These are phyloP conservation scores for Hiodon tergisus DNA, from an alignment of 2,113 vertebrate species.

Conservation along the genomic window DNA sequence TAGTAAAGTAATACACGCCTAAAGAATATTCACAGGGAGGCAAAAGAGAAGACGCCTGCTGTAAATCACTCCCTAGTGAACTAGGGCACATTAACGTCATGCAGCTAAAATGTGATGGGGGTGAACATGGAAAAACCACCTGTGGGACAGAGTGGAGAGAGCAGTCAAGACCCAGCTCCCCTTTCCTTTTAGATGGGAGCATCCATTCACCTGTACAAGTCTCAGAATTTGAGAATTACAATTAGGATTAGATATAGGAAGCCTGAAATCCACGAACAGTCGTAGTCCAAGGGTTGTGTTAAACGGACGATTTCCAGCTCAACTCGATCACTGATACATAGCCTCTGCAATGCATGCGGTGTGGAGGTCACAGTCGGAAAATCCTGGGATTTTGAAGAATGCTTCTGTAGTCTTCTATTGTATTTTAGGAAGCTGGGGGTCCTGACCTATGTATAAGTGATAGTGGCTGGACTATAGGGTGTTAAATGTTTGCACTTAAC, in stretches of 20 bases:
- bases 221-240: background rate
- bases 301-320: conserved; percentile 50
- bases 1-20: conserved; percentile 20
- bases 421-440: conserved; percentile 2
- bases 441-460: background rate
- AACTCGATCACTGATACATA: conserved; percentile 33
- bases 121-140: conserved; percentile 2
- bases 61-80: conserved; percentile 50
- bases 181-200: background rate
- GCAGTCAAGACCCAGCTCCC: background rate
- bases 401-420: background rate
- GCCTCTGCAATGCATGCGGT: background rate
- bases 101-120: conserved; percentile 2
- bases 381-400: background rate
- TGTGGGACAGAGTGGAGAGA: background rate
- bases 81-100: conserved; percentile 10
- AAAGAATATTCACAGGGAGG: conserved; percentile 26
- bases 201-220: too few species aligned
- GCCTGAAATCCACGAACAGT: conserved; percentile 40
- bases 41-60: conserved; percentile 39
- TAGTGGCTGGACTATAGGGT: background rate
- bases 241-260: conserved; percentile 42
- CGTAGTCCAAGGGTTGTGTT: background rate
- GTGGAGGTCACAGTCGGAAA: background rate
- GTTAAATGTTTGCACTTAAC: background rate